Evolutionary conservation across 2,888 invertebrate genomes (phyloP).

Genomic region (Drosophila fungiperda): DNA sequence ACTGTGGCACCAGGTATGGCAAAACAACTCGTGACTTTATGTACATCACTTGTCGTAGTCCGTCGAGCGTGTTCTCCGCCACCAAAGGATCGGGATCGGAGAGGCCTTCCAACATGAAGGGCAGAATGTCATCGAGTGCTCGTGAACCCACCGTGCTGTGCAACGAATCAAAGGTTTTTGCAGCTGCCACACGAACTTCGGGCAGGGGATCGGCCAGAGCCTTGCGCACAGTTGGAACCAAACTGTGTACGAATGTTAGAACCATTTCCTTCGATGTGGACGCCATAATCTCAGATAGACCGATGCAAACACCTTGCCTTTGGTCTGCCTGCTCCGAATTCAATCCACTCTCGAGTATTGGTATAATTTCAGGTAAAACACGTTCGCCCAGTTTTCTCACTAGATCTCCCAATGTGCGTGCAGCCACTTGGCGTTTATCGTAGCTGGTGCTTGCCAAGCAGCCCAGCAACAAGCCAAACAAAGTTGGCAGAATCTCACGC

Average conservation of each 20-base stretch:
- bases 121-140: conserved; percentile 98
- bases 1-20: conserved; percentile 97
- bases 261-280: conserved; percentile 98
- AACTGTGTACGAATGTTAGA: conserved; percentile 93
- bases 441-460: conserved; percentile 98
- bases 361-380: conserved; percentile 98
- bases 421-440: conserved; percentile 98
- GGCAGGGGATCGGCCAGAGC: conserved; percentile 97
- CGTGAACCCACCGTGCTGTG: conserved; percentile 97
- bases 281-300: conserved; percentile 98
- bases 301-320: conserved; percentile 99
- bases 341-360: conserved; percentile 97
- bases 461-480: conserved; percentile 95
- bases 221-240: conserved; percentile 97
- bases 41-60: conserved; percentile 98
- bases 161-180: conserved; percentile 97
- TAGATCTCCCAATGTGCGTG: conserved; percentile 97
- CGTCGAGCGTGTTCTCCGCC: conserved; percentile 97
- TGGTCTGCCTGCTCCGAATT: conserved; percentile 97
- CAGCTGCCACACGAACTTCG: conserved; percentile 97
- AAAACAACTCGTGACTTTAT: conserved; percentile 98
- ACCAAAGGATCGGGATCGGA: conserved; percentile 91
- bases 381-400: conserved; percentile 98
- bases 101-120: conserved; percentile 91
- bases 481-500: conserved; percentile 96